A percentile compares a stretch with the other conserved stretches of the same genome.
phyloP scores from a whole-genome alignment of 1,140 invertebrate species.

The Nylanderia fulva region DNA sequence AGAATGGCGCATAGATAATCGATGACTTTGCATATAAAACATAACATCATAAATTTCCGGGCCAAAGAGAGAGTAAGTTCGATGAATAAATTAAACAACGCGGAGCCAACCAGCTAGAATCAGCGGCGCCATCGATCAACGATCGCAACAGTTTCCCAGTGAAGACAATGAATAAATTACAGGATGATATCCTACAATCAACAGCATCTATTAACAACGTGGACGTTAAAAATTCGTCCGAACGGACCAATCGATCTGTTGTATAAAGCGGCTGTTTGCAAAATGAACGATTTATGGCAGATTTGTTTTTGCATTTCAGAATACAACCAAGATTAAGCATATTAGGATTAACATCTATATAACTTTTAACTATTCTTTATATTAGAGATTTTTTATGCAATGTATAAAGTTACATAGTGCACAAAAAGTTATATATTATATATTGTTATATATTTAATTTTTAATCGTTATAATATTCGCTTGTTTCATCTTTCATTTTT shows the following conservation, averaged over 20 bases:
- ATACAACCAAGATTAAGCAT: slow-evolving; percentile 1
- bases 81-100: slow-evolving; percentile 54
- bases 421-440: too few species aligned
- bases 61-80: slow-evolving; percentile 30
- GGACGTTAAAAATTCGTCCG: slow-evolving; percentile 23
- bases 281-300: slow-evolving; percentile 4
- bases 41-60: slow-evolving; percentile 39
- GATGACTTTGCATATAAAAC: slow-evolving; percentile 47
- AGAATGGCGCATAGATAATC: slow-evolving; percentile 40
- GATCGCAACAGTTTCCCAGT: slow-evolving; percentile 33
- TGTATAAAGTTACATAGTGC: background rate
- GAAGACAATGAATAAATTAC: slow-evolving; percentile 58
- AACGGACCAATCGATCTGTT: background rate
- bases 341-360: slow-evolving; percentile 11
- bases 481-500: background rate
- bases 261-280: background rate
- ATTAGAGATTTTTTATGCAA: background rate
- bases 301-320: background rate
- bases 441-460: too few species aligned
- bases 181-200: slow-evolving; percentile 30
- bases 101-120: slow-evolving; percentile 3
- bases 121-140: slow-evolving; percentile 49
- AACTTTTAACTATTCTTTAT: slow-evolving; percentile 24
- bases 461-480: background rate
- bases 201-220: slow-evolving; percentile 36